Evolutionary conservation across 2,797 vertebrate species (phyloP).

Genomic region (Strix occidentalis): DNA sequence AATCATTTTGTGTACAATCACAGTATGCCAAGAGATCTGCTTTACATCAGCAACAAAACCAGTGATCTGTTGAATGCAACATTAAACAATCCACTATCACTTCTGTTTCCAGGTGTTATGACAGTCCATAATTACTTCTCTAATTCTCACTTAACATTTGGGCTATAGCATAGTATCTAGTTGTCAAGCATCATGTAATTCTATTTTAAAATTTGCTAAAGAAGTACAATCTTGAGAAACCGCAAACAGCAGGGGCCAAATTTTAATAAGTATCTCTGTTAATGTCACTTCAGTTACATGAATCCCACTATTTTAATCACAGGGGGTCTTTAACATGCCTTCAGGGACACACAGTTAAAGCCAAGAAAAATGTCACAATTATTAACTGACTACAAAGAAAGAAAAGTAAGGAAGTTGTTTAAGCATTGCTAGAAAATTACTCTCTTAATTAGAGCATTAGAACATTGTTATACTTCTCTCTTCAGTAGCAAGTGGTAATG

Average conservation of each 20-base stretch:
- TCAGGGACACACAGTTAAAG: conserved; percentile 30
- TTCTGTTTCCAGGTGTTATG: not conserved
- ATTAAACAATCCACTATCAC: not conserved
- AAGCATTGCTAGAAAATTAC: not conserved
- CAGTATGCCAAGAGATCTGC: not conserved
- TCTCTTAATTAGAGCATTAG: not conserved
- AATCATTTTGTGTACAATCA: not conserved
- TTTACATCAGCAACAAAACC: not conserved
- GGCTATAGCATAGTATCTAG: not conserved
- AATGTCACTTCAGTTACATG: not conserved
- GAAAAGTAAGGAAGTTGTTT: not conserved
- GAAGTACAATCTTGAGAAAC: not conserved
- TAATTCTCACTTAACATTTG: not conserved
- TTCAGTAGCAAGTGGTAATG: not conserved
- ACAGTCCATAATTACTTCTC: not conserved
- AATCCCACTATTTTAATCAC: not conserved
- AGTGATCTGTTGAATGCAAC: not conserved
- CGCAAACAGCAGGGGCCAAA: not conserved
- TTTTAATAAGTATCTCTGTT: conserved; percentile 31
- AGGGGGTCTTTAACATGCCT: conserved; percentile 33
- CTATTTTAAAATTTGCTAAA: not conserved
- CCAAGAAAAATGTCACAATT: conserved; percentile 40
- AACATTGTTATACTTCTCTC: not conserved
- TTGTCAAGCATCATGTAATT: not conserved
- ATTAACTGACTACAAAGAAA: conserved; percentile 14